phyloP scores from a whole-genome alignment of 2,888 invertebrate genomes.

The Venusia cambrica region DNA sequence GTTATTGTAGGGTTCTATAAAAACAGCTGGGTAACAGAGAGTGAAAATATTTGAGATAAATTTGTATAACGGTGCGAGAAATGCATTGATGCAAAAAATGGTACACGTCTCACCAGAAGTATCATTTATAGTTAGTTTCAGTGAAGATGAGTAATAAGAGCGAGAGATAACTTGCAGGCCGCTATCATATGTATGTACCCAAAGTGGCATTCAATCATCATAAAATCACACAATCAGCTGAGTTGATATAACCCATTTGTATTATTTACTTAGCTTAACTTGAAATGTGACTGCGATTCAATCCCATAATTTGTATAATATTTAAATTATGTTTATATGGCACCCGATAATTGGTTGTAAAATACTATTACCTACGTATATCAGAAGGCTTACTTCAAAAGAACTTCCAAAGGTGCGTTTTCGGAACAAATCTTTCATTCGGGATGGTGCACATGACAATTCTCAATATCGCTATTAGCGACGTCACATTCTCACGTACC shows the following conservation, averaged over 20 bases:
- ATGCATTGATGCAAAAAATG: no score
- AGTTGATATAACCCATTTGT: conserved; percentile 9
- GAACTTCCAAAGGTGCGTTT: conserved; percentile 4
- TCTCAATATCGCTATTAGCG: conserved; percentile 28
- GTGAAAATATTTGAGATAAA: no score
- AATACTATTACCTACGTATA: no score
- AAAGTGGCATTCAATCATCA: no score
- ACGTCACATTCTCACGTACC: conserved; percentile 29
- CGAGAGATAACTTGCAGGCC: no score
- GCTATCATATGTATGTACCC: no score
- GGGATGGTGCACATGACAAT: conserved; percentile 39
- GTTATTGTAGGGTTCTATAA: no score
- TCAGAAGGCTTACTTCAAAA: conserved; percentile 12
- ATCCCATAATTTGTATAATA: neutral
- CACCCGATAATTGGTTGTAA: conserved; percentile 10
- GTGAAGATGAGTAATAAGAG: no score
- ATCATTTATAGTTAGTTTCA: no score
- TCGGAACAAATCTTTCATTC: conserved; percentile 17
- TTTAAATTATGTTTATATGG: conserved; percentile 13
- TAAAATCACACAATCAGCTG: conserved; percentile 2
- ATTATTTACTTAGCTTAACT: conserved; percentile 1
- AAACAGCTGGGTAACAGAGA: no score
- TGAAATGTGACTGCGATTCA: neutral
- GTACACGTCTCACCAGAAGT: no score
- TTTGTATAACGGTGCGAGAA: no score